phyloP scores from a whole-genome alignment of 2,113 vertebrate species.

The Microcebus lehilahytsara region DNA sequence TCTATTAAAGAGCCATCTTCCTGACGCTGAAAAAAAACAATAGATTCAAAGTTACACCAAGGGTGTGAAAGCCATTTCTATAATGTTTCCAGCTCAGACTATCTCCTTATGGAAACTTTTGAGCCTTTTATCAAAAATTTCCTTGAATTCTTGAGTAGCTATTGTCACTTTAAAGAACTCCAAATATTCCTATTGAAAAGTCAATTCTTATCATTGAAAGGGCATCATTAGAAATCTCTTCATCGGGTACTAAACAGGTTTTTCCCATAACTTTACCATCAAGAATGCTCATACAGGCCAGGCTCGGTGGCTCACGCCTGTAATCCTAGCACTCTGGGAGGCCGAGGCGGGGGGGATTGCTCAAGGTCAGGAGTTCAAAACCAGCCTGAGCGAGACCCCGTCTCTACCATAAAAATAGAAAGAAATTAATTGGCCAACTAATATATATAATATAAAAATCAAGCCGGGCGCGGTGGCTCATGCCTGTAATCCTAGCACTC shows the following conservation, averaged over 20 bases:
- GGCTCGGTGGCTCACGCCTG: too few relatives aligned
- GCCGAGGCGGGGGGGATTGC: too few relatives aligned
- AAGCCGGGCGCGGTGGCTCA: too few relatives aligned
- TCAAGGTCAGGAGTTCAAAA: too few relatives aligned
- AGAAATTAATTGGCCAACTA: too few relatives aligned
- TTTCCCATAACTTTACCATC: neutral
- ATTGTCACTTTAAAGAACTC: neutral
- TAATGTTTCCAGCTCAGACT: neutral
- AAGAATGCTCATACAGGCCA: neutral
- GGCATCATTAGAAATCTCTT: neutral
- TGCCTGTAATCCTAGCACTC: too few relatives aligned
- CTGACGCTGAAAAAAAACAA: neutral
- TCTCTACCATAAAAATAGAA: too few relatives aligned
- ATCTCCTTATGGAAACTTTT: neutral
- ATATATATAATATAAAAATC: too few relatives aligned
- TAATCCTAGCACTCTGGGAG: too few relatives aligned
- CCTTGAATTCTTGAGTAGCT: neutral
- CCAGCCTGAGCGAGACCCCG: too few relatives aligned
- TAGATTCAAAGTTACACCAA: neutral
- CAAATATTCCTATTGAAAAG: slow-evolving; percentile 19
- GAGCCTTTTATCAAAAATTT: neutral
- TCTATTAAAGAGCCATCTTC: neutral
- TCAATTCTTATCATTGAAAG: slow-evolving; percentile 11
- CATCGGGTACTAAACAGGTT: neutral
- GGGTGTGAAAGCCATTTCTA: neutral